Conservation (phyloP, 2,888 invertebrate species). For the Acronicta alni region DNA sequence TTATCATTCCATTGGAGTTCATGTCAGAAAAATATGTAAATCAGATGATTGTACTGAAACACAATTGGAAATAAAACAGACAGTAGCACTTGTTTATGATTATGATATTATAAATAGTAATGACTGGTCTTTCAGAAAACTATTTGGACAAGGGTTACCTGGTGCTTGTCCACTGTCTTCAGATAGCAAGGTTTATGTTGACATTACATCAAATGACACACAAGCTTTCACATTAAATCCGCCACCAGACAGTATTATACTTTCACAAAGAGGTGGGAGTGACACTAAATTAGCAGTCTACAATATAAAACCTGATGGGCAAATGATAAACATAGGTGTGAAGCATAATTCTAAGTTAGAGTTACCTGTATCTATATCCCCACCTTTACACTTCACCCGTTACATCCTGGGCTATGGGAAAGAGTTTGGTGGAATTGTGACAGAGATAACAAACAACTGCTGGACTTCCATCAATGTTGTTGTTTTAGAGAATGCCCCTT, state of each 20-base stretch:
- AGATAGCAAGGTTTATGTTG: constrained; percentile 94
- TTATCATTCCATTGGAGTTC: constrained; percentile 96
- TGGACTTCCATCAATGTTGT: constrained; percentile 93
- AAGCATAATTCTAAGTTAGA: constrained; percentile 83
- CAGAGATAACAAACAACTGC: constrained; percentile 95
- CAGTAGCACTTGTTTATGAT: constrained; percentile 96
- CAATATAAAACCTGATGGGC: constrained; percentile 88
- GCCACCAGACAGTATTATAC: constrained; percentile 88
- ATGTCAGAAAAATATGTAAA: constrained; percentile 94
- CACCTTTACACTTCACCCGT: constrained; percentile 93
- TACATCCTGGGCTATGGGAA: constrained; percentile 97
- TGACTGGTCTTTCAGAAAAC: constrained; percentile 96
- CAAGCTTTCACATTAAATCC: constrained; percentile 91
- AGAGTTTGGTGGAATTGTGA: constrained; percentile 96
- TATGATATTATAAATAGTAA: constrained; percentile 90
- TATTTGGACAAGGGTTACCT: constrained; percentile 96
- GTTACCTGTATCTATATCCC: constrained; percentile 86
- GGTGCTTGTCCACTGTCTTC: constrained; percentile 95
- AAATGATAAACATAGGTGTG: constrained; percentile 92
- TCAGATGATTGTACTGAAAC: constrained; percentile 89
- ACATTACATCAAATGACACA: constrained; percentile 91
- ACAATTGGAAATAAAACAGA: constrained; percentile 94
- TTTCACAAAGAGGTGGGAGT: constrained; percentile 92
- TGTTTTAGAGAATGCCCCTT: constrained; percentile 96
- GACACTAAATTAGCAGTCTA: constrained; percentile 92